Conservation (phyloP, 92 coral and sea anemone species). For the Siderastrea radians region DNA sequence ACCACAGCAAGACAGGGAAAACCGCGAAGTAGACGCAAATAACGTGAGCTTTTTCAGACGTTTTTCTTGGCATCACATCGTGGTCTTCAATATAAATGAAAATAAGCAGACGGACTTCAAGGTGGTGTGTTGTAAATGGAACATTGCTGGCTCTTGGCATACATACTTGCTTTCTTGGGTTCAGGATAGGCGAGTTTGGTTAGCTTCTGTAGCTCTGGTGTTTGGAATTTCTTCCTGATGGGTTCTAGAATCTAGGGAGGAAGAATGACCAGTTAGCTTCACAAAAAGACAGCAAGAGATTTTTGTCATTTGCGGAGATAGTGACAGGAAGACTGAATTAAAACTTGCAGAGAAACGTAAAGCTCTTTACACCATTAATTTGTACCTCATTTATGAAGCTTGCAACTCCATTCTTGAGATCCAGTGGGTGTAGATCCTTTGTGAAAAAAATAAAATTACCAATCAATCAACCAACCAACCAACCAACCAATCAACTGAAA, state of each 20-base stretch:
- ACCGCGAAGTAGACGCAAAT: too few relatives aligned
- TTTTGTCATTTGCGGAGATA: not conserved
- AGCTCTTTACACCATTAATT: not conserved
- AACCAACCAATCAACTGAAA: too few relatives aligned
- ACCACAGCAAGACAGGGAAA: too few relatives aligned
- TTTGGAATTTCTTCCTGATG: constrained; percentile 91
- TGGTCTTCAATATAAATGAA: too few relatives aligned
- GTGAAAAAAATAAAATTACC: not conserved
- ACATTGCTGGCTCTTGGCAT: too few relatives aligned
- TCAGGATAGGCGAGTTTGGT: constrained; percentile 88
- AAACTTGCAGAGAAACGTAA: not conserved
- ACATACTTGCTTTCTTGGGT: constrained; percentile 86
- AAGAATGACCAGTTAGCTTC: not conserved
- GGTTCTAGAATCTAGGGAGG: constrained; percentile 83
- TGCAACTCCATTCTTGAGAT: constrained; percentile 88
- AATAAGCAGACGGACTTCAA: too few relatives aligned
- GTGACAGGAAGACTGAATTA: not conserved
- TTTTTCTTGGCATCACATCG: too few relatives aligned
- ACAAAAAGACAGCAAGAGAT: not conserved
- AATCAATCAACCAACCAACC: too few relatives aligned
- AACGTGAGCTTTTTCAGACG: too few relatives aligned
- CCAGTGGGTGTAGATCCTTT: constrained; percentile 96
- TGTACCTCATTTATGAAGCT: constrained; percentile 85
- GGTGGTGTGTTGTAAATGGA: too few relatives aligned
- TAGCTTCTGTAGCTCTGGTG: constrained; percentile 86